Evolutionary conservation across 1,140 invertebrate genomes (phyloP).

Genomic region (Bombus vancouverensis): DNA sequence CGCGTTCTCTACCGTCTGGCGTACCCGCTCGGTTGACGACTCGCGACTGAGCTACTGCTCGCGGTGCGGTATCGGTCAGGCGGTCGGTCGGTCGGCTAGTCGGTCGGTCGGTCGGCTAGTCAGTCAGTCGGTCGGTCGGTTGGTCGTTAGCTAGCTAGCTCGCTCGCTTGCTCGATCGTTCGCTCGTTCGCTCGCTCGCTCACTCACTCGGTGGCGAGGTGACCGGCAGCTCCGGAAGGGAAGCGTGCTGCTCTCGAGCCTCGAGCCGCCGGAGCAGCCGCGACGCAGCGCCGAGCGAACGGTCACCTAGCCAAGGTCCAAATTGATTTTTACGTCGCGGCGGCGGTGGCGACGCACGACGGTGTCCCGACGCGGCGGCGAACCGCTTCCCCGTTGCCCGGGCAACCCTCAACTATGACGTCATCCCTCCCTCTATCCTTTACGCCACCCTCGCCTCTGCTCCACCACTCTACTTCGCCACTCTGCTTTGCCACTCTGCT

Average conservation of each 20-base stretch:
- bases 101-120: constrained; percentile 8
- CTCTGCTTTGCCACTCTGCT: background rate
- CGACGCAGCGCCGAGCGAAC: constrained; percentile 71
- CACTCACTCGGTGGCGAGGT: constrained; percentile 38
- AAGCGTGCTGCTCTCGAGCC: constrained; percentile 61
- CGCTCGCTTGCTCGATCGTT: constrained; percentile 27
- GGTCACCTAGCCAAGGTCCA: constrained; percentile 79
- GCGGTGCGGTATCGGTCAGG: constrained; percentile 34
- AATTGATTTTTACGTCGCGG: constrained; percentile 81
- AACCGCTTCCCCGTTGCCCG: constrained; percentile 76
- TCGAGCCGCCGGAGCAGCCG: constrained; percentile 63
- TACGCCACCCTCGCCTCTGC: constrained; percentile 27
- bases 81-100: constrained; percentile 18
- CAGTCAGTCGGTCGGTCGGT: background rate
- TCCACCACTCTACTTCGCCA: constrained; percentile 26
- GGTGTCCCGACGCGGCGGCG: constrained; percentile 74
- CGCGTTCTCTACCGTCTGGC: constrained; percentile 49
- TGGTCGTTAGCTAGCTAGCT: constrained; percentile 26
- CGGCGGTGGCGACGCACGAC: constrained; percentile 77
- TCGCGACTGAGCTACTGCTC: constrained; percentile 72
- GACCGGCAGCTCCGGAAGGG: constrained; percentile 62
- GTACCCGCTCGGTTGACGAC: constrained; percentile 77
- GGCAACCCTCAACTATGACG: constrained; percentile 78
- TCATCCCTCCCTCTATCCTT: constrained; percentile 65
- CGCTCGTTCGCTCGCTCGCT: constrained; percentile 21